Evolutionary conservation across 2,888 invertebrate species (phyloP).

Genomic region (Ophioninae sp.): DNA sequence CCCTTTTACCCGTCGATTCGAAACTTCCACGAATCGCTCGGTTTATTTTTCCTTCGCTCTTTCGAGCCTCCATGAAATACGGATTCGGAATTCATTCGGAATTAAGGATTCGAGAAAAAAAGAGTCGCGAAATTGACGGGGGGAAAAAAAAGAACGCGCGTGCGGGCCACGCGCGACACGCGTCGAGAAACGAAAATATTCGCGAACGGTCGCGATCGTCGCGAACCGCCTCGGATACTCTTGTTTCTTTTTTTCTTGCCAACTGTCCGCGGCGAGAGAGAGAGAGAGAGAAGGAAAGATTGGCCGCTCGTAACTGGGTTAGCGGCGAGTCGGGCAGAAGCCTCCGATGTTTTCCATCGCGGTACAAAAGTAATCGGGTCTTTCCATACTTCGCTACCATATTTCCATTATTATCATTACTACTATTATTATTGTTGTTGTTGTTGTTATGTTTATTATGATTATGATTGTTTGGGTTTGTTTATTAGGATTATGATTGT

Average conservation of each 20-base stretch:
- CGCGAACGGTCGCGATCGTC: too few relatives aligned
- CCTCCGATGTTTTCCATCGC: constrained; percentile 68
- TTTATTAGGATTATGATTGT: too few relatives aligned
- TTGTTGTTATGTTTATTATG: too few relatives aligned
- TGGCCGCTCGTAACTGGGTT: constrained; percentile 71
- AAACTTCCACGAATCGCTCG: neutral
- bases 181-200: too few relatives aligned
- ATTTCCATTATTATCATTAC: neutral
- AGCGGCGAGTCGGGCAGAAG: constrained; percentile 71
- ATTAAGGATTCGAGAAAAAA: too few relatives aligned
- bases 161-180: too few relatives aligned
- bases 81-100: too few relatives aligned
- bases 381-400: constrained; percentile 11
- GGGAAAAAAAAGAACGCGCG: too few relatives aligned
- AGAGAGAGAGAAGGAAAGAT: too few relatives aligned
- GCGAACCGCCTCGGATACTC: neutral
- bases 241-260: constrained; percentile 26
- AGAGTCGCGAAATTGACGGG: too few relatives aligned
- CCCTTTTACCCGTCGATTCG: constrained; percentile 5
- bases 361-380: constrained; percentile 14
- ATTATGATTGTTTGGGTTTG: too few relatives aligned
- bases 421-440: too few relatives aligned
- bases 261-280: constrained; percentile 21
- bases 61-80: neutral
- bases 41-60: neutral